A percentile compares a stretch with the other conserved stretches of the same genome.
Evolutionary conservation across 2,888 invertebrate genomes (phyloP).

Genomic region (Meta bourneti): DNA sequence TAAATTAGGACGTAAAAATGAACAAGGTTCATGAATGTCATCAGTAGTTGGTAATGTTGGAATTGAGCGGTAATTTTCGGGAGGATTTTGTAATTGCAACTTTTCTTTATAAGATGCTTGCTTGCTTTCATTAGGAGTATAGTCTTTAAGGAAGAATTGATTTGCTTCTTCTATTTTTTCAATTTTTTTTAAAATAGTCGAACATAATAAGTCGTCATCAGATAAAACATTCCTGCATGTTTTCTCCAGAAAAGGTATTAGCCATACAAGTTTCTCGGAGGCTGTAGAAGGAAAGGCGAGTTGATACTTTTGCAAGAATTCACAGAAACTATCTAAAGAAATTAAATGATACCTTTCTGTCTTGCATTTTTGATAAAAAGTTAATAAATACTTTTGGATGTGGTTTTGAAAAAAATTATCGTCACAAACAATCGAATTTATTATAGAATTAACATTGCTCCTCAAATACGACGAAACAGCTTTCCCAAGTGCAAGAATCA

Average conservation of each 20-base stretch:
- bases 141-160: constrained; percentile 26
- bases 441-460: constrained; percentile 10
- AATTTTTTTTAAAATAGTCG: constrained; percentile 1
- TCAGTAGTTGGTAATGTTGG: constrained; percentile 62
- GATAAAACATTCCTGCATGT: neutral
- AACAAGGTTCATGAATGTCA: constrained; percentile 51
- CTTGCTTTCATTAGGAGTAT: constrained; percentile 16
- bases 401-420: constrained; percentile 5
- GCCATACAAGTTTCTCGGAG: constrained; percentile 30
- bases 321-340: constrained; percentile 37
- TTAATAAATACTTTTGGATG: neutral
- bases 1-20: constrained; percentile 84
- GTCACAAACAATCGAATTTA: constrained; percentile 23
- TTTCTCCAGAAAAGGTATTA: constrained; percentile 28
- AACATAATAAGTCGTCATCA: neutral
- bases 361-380: neutral
- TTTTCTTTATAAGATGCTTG: constrained; percentile 34
- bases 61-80: constrained; percentile 66
- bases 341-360: constrained; percentile 18
- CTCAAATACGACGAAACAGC: constrained; percentile 20
- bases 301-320: constrained; percentile 43
- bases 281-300: constrained; percentile 18
- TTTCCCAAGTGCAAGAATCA: constrained; percentile 42
- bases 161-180: constrained; percentile 1
- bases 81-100: constrained; percentile 44